A percentile compares a stretch with the other conserved stretches of the same genome.
phyloP scores from a whole-genome alignment of 2,888 invertebrate genomes.

The Elmis aenea region DNA sequence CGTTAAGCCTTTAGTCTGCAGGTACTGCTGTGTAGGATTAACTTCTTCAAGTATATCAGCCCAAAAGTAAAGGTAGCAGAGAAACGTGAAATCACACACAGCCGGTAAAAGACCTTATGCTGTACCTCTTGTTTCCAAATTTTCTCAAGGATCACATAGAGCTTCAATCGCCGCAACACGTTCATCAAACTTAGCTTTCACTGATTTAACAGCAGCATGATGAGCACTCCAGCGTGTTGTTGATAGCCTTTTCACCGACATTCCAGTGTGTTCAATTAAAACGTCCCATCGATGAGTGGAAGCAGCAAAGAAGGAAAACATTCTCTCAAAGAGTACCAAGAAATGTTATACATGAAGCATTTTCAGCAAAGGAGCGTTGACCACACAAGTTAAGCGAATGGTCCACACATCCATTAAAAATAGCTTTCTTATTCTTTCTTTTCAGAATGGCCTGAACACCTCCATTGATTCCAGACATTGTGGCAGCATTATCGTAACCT shows the following conservation, averaged over 20 bases:
- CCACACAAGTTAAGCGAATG: constrained; percentile 3
- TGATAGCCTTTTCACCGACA: background rate
- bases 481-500: constrained; percentile 1
- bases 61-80: no score
- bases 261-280: background rate
- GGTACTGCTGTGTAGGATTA: no score
- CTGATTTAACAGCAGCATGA: background rate
- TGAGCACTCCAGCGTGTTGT: background rate
- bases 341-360: constrained; percentile 1
- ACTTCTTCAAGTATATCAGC: no score
- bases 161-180: no score
- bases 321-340: background rate
- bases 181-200: background rate
- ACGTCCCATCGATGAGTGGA: background rate
- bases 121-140: no score
- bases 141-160: no score
- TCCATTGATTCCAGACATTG: constrained; percentile 1
- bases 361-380: background rate
- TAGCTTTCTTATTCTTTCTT: background rate
- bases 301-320: background rate
- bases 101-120: no score
- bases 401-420: constrained; percentile 1
- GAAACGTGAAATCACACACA: no score
- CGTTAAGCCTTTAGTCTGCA: no score
- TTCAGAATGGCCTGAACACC: constrained; percentile 2